These are phyloP conservation scores for Gerris buenoi DNA, from an alignment of 1,140 invertebrate genomes.

Conservation along the genomic window DNA sequence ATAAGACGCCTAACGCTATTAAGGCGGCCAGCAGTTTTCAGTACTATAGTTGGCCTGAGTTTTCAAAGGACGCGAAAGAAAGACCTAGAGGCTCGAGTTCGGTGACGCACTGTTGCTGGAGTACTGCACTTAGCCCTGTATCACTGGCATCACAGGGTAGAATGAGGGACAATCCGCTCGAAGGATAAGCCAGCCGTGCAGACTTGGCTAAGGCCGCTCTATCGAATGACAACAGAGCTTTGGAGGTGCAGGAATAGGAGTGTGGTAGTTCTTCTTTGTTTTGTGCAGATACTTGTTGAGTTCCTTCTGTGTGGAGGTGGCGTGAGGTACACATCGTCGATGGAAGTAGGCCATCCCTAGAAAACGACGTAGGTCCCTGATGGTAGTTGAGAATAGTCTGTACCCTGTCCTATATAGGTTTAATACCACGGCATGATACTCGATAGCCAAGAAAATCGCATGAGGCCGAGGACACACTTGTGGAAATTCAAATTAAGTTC, in stretches of 20 bases:
- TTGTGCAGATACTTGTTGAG: constrained; percentile 4
- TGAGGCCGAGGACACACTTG: too few relatives aligned
- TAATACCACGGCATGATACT: too few relatives aligned
- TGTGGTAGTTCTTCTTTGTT: constrained; percentile 17
- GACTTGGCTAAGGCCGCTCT: constrained; percentile 17
- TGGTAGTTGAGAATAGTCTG: constrained; percentile 2
- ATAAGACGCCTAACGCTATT: not conserved
- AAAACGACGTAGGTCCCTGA: constrained; percentile 18
- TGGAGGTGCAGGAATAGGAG: constrained; percentile 19
- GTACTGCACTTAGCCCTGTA: not conserved
- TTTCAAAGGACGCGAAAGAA: not conserved
- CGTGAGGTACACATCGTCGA: not conserved
- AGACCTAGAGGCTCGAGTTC: not conserved
- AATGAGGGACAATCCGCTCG: constrained; percentile 7
- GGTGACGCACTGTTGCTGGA: not conserved
- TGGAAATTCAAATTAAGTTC: too few relatives aligned
- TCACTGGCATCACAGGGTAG: not conserved
- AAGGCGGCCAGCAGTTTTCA: not conserved
- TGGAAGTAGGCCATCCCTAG: constrained; percentile 2
- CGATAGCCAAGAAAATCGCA: too few relatives aligned
- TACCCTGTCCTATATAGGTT: constrained; percentile 21
- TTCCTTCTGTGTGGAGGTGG: not conserved
- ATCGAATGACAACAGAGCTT: constrained; percentile 19
- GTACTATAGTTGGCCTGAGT: not conserved
- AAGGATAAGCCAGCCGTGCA: constrained; percentile 17